These are phyloP conservation scores for Pholis gunnellus DNA, from an alignment of 2,113 vertebrate species.

Conservation along the genomic window DNA sequence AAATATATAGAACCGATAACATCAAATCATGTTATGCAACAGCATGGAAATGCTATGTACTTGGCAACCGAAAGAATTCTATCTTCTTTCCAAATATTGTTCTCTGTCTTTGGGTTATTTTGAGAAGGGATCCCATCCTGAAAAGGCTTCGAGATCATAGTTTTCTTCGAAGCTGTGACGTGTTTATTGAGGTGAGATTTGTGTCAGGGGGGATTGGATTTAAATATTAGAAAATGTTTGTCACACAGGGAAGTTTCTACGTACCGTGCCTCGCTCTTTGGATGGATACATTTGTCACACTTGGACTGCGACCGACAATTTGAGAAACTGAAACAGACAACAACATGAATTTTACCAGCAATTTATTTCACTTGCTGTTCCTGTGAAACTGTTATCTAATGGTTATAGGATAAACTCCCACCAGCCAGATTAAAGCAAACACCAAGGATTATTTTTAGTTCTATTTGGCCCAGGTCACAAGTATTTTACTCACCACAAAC, in stretches of 20 bases:
- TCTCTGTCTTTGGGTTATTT: slow-evolving; percentile 35
- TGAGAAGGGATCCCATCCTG: slow-evolving; percentile 12
- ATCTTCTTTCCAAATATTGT: not conserved
- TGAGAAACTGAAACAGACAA: not conserved
- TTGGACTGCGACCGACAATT: not conserved
- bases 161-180: slow-evolving; percentile 12
- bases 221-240: slow-evolving; percentile 24
- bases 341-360: not conserved
- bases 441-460: slow-evolving; percentile 30
- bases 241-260: not conserved
- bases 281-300: not conserved
- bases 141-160: not conserved
- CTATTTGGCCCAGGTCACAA: slow-evolving; percentile 1
- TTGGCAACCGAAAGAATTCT: not conserved
- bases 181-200: slow-evolving; percentile 16
- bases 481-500: not conserved
- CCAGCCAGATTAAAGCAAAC: slow-evolving; percentile 43
- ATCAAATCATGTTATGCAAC: slow-evolving; percentile 10
- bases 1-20: slow-evolving; percentile 38
- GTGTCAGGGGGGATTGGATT: slow-evolving; percentile 33
- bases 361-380: slow-evolving; percentile 4
- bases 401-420: slow-evolving; percentile 11
- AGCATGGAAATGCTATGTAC: not conserved
- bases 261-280: not conserved
- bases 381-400: slow-evolving; percentile 29